Conservation (phyloP, 1,140 invertebrate genomes). For the Mamestra configurata region DNA sequence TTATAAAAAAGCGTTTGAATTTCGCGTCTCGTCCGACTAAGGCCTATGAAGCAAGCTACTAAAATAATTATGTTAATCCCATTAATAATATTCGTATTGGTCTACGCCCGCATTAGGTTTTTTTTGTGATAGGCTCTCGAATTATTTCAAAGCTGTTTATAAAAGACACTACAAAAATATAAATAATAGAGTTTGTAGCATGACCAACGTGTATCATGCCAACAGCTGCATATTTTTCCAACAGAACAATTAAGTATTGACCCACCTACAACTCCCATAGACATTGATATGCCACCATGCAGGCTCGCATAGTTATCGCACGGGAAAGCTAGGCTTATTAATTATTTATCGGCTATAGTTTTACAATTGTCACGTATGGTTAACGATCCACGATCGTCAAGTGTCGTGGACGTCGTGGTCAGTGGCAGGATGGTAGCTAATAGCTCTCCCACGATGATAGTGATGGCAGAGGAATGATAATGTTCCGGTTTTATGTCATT, state of each 20-base stretch:
- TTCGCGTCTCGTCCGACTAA: too few species aligned
- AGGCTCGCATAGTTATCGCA: slow-evolving; percentile 21
- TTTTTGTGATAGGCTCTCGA: too few species aligned
- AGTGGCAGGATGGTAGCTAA: neutral
- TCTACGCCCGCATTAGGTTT: too few species aligned
- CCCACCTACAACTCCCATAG: neutral
- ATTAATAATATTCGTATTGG: too few species aligned
- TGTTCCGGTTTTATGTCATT: neutral
- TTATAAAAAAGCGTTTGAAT: too few species aligned
- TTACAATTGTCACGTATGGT: slow-evolving; percentile 20
- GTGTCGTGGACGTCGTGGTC: slow-evolving; percentile 32
- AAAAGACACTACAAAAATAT: too few species aligned
- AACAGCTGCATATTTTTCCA: neutral
- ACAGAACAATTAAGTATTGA: neutral
- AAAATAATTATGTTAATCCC: too few species aligned
- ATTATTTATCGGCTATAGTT: slow-evolving; percentile 30
- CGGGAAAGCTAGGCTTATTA: slow-evolving; percentile 34
- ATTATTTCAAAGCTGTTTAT: too few species aligned
- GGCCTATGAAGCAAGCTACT: too few species aligned
- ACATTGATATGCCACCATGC: slow-evolving; percentile 4
- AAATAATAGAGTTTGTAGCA: too few species aligned
- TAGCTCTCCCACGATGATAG: slow-evolving; percentile 7
- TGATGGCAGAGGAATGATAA: neutral
- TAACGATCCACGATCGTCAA: slow-evolving; percentile 15
- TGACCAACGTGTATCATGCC: too few species aligned